These are phyloP conservation scores for Acrossocheilus fasciatus DNA, from an alignment of 2,797 vertebrate species.

Conservation along the genomic window DNA sequence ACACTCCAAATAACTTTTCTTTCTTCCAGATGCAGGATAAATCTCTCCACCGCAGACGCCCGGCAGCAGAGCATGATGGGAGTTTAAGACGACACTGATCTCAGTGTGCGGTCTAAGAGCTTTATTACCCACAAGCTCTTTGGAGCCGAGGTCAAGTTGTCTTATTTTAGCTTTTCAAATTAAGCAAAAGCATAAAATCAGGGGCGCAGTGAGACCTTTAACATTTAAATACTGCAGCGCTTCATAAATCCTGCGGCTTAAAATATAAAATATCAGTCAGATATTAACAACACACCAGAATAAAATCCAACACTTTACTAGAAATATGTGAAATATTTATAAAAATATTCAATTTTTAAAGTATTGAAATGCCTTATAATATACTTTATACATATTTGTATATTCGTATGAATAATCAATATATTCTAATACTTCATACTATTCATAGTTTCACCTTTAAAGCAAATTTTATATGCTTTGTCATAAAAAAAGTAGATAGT, in stretches of 20 bases:
- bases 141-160: constrained; percentile 15
- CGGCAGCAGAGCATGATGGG: constrained; percentile 20
- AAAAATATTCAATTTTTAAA: no score
- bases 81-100: constrained; percentile 16
- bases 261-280: background rate
- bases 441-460: background rate
- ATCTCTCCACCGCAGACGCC: background rate
- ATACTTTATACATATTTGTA: background rate
- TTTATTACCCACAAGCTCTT: constrained; percentile 14
- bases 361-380: background rate
- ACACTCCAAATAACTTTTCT: background rate
- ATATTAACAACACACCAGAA: background rate
- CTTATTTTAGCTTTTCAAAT: constrained; percentile 28
- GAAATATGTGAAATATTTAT: background rate
- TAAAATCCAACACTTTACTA: background rate
- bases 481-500: background rate
- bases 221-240: constrained; percentile 6
- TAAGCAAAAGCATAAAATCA: constrained; percentile 2
- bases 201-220: constrained; percentile 10
- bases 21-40: background rate
- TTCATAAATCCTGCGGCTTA: background rate
- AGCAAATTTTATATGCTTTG: background rate
- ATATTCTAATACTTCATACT: background rate
- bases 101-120: constrained; percentile 1
- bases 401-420: background rate